These are phyloP conservation scores for Ariopsis seemanni DNA, from an alignment of 2,113 vertebrate species.

Conservation along the genomic window DNA sequence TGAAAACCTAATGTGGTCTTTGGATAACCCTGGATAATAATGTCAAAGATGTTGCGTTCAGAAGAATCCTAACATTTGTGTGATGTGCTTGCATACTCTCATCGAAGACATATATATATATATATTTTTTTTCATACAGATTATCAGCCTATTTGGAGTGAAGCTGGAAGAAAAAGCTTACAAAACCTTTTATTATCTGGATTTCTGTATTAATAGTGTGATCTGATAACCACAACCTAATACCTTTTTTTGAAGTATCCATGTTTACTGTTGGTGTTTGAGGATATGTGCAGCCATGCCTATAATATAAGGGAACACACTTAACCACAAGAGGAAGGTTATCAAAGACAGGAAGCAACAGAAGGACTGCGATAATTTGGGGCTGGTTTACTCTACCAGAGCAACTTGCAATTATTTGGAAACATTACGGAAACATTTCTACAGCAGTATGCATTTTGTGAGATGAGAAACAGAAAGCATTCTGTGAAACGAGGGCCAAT, in stretches of 20 bases:
- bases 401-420: background rate
- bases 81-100: background rate
- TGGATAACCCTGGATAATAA: background rate
- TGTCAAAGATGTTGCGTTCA: background rate
- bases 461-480: background rate
- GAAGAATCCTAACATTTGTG: background rate
- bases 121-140: conserved; percentile 23
- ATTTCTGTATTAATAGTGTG: background rate
- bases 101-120: background rate
- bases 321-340: background rate
- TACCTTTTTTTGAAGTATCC: background rate
- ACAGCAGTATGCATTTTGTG: background rate
- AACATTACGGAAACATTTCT: background rate
- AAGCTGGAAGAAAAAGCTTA: background rate
- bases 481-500: background rate
- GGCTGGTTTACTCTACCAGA: background rate
- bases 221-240: background rate
- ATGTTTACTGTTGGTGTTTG: background rate
- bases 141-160: conserved; percentile 32
- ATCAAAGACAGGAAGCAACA: background rate
- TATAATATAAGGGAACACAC: background rate
- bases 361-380: background rate
- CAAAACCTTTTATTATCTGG: background rate
- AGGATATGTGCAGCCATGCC: background rate
- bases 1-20: background rate